Evolutionary conservation across 2,888 invertebrate species (phyloP), one percentile per base, ranked within the genome.

Genomic region (Cybosia mesomella): DNA sequence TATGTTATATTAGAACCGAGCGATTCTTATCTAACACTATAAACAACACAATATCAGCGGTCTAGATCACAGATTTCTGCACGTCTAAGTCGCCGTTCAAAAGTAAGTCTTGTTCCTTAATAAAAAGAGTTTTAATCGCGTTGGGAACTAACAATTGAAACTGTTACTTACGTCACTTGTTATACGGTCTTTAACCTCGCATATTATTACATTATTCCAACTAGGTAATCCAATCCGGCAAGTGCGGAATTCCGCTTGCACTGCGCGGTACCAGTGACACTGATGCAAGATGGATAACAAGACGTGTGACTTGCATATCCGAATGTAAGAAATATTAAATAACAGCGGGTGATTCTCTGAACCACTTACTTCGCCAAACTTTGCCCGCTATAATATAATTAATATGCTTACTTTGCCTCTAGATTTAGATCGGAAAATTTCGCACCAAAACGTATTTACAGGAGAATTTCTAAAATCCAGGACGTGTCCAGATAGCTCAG

Each of bases 91-190:
- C 7, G 9, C n/a, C 9, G 5, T 8, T n/a, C 8, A 18, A 49
- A 49, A n/a, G 9, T 8, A 49, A 49, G n/a, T 9, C 49, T 49
- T 49, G 49, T 8, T 9, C 0, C n/a, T n/a, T n/a, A 43, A 49
- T n/a, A n/a, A 7, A 49, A n/a, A 5, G n/a, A 49, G 49, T 49
- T 9, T 49, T 18, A n/a, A 49, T n/a, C n/a, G n/a, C 18, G n/a
- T n/a, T 1, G 10, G 18, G 18, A 43, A 43, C 0, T 49, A 49
- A 9, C 9, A n/a, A 49, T 49, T 49, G n/a, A n/a, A n/a, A 9
- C 49, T 49, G 49, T 49, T n/a, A 49, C 49, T 49, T 49, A 49
- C 49, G n/a, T 49, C 49, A 49, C n/a, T 49, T 49, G n/a, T n/a
- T 7, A 43, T 43, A 43, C 43, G 49, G 49, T 49, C n/a, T n/a